Conservation (phyloP, 2,113 vertebrate species). For the Propithecus coquereli region DNA sequence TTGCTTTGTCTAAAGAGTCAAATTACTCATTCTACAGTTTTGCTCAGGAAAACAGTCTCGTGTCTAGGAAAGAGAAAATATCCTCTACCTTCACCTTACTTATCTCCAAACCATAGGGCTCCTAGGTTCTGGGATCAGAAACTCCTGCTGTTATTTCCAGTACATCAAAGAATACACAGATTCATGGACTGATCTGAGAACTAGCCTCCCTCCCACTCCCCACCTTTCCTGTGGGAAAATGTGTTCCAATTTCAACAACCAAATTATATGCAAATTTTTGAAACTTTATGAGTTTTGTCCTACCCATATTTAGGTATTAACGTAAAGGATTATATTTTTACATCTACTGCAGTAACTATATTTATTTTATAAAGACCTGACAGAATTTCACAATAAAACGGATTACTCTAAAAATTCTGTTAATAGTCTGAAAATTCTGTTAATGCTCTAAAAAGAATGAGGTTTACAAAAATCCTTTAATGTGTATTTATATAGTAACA, state of each 20-base stretch:
- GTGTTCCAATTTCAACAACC: not conserved
- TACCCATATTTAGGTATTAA: not conserved
- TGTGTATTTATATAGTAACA: not conserved
- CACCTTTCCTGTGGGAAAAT: not conserved
- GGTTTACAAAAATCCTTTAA: not conserved
- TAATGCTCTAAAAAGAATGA: not conserved
- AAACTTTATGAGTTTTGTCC: not conserved
- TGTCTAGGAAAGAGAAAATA: not conserved
- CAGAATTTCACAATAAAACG: not conserved
- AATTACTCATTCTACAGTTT: not conserved
- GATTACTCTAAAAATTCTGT: not conserved
- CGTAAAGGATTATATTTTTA: slow-evolving; percentile 17
- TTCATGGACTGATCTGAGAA: not conserved
- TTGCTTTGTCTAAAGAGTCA: not conserved
- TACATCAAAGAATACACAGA: not conserved
- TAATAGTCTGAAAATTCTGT: not conserved
- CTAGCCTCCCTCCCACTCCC: not conserved
- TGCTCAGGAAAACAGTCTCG: not conserved
- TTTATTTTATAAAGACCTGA: not conserved
- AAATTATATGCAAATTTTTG: not conserved
- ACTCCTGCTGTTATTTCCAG: fast-evolving
- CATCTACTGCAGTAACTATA: not conserved
- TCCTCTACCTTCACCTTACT: not conserved
- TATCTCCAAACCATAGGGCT: not conserved
- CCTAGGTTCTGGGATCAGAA: not conserved